phyloP scores from a whole-genome alignment of 2,797 vertebrate genomes.

The Linurgus olivaceus region DNA sequence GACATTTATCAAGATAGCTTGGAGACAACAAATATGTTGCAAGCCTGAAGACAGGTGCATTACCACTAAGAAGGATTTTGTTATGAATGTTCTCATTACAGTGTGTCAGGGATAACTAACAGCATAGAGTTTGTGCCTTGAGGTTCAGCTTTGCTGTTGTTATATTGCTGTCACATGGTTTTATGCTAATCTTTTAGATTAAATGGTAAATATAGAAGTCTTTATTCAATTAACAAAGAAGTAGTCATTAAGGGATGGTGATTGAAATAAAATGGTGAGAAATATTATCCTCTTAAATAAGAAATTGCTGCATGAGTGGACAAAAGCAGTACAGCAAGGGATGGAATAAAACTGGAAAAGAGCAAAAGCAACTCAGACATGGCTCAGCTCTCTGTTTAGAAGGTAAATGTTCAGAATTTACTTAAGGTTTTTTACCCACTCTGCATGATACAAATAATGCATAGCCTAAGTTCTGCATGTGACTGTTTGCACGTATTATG shows the following conservation, averaged over 20 bases:
- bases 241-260: background rate
- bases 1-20: slow-evolving; percentile 25
- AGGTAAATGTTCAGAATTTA: background rate
- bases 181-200: slow-evolving; percentile 46
- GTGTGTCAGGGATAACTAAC: slow-evolving; percentile 49
- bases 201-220: slow-evolving; percentile 35
- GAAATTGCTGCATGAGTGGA: background rate
- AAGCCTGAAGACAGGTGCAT: slow-evolving; percentile 52
- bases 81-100: slow-evolving; percentile 51
- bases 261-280: background rate
- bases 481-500: background rate
- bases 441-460: background rate
- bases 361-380: background rate
- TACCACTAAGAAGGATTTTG: slow-evolving; percentile 42
- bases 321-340: background rate
- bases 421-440: background rate
- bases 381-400: background rate
- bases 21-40: slow-evolving; percentile 43
- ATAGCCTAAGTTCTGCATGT: background rate
- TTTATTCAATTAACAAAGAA: slow-evolving; percentile 46
- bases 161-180: slow-evolving; percentile 3
- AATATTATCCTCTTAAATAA: background rate
- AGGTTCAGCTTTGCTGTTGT: slow-evolving; percentile 39
- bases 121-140: slow-evolving; percentile 23
- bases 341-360: background rate